Evolutionary conservation across 1,140 invertebrate species (phyloP).

Genomic region (Popillia japonica): DNA sequence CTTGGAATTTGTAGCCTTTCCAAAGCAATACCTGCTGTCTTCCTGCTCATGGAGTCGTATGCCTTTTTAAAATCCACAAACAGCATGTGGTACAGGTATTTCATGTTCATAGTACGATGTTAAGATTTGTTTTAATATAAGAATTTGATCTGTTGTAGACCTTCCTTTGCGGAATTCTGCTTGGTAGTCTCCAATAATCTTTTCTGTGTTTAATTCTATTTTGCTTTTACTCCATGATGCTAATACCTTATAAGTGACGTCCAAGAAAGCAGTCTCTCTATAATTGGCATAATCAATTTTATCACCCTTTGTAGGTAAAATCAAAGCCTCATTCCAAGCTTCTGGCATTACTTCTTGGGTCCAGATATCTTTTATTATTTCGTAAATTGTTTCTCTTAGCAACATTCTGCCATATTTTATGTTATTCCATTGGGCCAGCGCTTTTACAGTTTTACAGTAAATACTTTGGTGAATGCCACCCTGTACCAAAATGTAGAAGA

Average conservation of each 20-base stretch:
- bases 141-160: slow-evolving; percentile 32
- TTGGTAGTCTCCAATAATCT: slow-evolving; percentile 25
- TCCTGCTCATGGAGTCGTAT: slow-evolving; percentile 20
- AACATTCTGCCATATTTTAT: slow-evolving; percentile 11
- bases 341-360: slow-evolving; percentile 32
- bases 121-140: slow-evolving; percentile 34
- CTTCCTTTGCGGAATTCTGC: slow-evolving; percentile 14
- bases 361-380: slow-evolving; percentile 32
- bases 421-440: neutral
- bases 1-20: too few species aligned
- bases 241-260: slow-evolving; percentile 25
- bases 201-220: neutral
- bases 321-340: slow-evolving; percentile 3
- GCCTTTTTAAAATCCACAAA: slow-evolving; percentile 38
- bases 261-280: slow-evolving; percentile 19
- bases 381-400: too few species aligned
- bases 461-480: too few species aligned
- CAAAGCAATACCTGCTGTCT: neutral
- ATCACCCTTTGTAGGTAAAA: slow-evolving; percentile 33
- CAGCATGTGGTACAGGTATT: neutral
- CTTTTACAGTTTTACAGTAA: too few species aligned
- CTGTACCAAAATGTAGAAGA: too few species aligned
- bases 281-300: slow-evolving; percentile 23
- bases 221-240: neutral
- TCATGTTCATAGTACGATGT: slow-evolving; percentile 15